Percentiles rank a stretch among this genome's conserved stretches.
Evolutionary conservation across 1,140 invertebrate genomes (phyloP).

Genomic region (Conus ventricosus): DNA sequence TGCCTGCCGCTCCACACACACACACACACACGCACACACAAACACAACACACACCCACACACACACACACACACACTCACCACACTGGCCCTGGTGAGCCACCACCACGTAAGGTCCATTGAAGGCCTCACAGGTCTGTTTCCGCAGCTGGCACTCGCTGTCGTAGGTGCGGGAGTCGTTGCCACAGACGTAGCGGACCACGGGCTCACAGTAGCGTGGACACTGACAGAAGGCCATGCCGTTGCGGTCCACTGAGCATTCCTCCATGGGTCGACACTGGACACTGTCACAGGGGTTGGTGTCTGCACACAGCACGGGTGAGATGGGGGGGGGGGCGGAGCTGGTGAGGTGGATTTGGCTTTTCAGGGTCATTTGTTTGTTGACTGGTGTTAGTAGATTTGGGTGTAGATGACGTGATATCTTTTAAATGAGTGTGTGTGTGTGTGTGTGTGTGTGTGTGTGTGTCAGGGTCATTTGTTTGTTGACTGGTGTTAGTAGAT

Average conservation of each 20-base stretch:
- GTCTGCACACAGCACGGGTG: constrained; percentile 42
- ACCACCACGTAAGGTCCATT: constrained; percentile 82
- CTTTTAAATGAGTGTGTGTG: too few relatives aligned
- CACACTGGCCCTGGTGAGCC: constrained; percentile 76
- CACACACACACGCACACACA: too few relatives aligned
- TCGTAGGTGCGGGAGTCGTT: constrained; percentile 82
- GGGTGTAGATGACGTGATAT: too few relatives aligned
- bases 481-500: too few relatives aligned
- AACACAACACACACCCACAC: too few relatives aligned
- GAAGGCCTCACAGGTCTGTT: constrained; percentile 80
- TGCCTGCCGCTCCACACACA: too few relatives aligned
- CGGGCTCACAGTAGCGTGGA: constrained; percentile 85
- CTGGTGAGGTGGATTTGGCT: too few relatives aligned
- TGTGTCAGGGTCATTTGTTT: too few relatives aligned
- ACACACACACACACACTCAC: constrained; percentile 14
- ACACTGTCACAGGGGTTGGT: constrained; percentile 65
- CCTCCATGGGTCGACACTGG: constrained; percentile 78
- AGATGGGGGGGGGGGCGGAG: too few relatives aligned
- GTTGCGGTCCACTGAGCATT: constrained; percentile 88
- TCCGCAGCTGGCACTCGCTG: constrained; percentile 81
- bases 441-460: too few relatives aligned
- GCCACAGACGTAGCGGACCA: constrained; percentile 80
- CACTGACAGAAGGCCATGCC: constrained; percentile 88
- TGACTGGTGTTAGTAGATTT: too few relatives aligned
- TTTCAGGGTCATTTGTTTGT: too few relatives aligned